A percentile compares a stretch with the other conserved stretches of the same genome.
Conservation (phyloP, 2,888 invertebrate species). For the Drosophila anomelani region DNA sequence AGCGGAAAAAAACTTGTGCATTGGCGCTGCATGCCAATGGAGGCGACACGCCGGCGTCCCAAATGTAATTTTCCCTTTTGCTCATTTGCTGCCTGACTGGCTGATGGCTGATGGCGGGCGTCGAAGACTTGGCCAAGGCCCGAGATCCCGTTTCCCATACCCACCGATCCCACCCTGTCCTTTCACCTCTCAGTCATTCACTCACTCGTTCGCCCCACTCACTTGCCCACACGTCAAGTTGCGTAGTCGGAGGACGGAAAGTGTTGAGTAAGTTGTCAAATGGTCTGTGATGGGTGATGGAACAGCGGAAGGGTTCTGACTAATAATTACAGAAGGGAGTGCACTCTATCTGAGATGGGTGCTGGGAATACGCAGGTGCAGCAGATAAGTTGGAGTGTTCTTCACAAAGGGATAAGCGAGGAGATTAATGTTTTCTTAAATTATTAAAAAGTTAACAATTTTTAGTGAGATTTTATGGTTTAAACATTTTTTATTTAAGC, state of each 20-base stretch:
- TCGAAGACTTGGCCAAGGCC: conserved; percentile 50
- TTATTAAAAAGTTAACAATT: not conserved
- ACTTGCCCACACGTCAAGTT: conserved; percentile 34
- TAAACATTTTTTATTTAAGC: not conserved
- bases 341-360: not conserved
- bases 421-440: not conserved
- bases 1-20: conserved; percentile 32
- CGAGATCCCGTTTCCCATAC: conserved; percentile 2
- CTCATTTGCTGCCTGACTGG: conserved; percentile 72
- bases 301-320: conserved; percentile 12
- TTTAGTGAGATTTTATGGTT: not conserved
- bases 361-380: not conserved
- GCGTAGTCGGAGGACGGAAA: conserved; percentile 28
- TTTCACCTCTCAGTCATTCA: conserved; percentile 4
- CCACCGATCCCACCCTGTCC: not conserved
- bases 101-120: conserved; percentile 52
- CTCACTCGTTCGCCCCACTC: conserved; percentile 7
- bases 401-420: no score
- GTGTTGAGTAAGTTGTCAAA: conserved; percentile 49
- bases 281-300: conserved; percentile 40
- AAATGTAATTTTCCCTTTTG: conserved; percentile 75
- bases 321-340: conserved; percentile 29
- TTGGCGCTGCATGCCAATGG: conserved; percentile 61
- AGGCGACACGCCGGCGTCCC: conserved; percentile 54
- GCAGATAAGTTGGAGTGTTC: not conserved